phyloP scores from a whole-genome alignment of 2,797 vertebrate genomes.

The Danionella dracula region DNA sequence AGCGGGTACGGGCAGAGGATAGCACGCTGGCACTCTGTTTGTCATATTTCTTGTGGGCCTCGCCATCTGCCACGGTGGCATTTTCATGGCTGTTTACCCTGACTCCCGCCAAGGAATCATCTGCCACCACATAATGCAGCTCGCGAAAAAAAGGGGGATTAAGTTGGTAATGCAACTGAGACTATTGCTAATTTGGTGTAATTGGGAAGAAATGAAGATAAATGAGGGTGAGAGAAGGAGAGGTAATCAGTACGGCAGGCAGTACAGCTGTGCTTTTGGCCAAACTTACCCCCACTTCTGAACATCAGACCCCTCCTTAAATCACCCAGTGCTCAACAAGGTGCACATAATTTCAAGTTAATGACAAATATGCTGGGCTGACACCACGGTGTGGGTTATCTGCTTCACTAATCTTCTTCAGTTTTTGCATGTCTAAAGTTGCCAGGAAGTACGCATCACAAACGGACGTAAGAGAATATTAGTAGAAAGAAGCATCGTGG shows the following conservation, averaged over 20 bases:
- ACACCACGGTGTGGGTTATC: slow-evolving; percentile 16
- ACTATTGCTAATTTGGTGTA: slow-evolving; percentile 91
- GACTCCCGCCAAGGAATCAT: slow-evolving; percentile 87
- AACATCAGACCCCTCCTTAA: slow-evolving; percentile 59
- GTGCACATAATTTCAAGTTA: slow-evolving; percentile 76
- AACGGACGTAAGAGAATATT: no score
- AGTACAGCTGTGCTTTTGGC: slow-evolving; percentile 83
- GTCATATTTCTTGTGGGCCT: slow-evolving; percentile 81
- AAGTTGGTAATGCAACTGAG: slow-evolving; percentile 86
- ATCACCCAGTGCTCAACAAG: slow-evolving; percentile 72
- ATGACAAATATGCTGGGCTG: slow-evolving; percentile 66
- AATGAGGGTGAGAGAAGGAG: slow-evolving; percentile 83
- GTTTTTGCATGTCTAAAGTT: no score
- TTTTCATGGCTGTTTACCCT: slow-evolving; percentile 84
- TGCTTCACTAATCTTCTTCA: neutral
- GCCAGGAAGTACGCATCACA: no score
- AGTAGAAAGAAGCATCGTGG: no score
- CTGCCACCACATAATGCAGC: slow-evolving; percentile 80
- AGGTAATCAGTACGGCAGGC: slow-evolving; percentile 81
- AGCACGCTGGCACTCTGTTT: slow-evolving; percentile 80
- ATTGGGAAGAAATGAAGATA: slow-evolving; percentile 94
- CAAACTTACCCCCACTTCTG: slow-evolving; percentile 72
- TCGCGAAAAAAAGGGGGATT: slow-evolving; percentile 78
- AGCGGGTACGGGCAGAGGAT: slow-evolving; percentile 69
- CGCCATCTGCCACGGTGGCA: slow-evolving; percentile 86